Evolutionary conservation across 92 coral and sea anemone genomes (phyloP).

Genomic region (Porites cylindrica): DNA sequence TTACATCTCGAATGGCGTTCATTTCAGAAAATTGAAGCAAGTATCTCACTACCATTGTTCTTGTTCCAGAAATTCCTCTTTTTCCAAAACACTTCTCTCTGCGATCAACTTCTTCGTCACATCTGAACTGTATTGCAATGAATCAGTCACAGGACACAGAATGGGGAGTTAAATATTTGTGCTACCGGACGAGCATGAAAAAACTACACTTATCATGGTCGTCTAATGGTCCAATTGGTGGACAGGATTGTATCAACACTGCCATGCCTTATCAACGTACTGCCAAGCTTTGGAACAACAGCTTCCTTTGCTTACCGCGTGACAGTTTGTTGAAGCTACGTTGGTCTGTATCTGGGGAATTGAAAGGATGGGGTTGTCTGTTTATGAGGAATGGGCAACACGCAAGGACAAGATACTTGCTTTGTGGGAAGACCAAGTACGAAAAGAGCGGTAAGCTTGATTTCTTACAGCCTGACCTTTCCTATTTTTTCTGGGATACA

Average conservation of each 20-base stretch:
- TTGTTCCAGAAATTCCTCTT: slow-evolving; percentile 61
- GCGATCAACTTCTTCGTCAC: slow-evolving; percentile 14
- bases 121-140: slow-evolving; percentile 55
- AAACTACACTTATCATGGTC: slow-evolving; percentile 71
- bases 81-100: slow-evolving; percentile 76
- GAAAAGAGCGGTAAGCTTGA: slow-evolving; percentile 54
- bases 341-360: slow-evolving; percentile 58
- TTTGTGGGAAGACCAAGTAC: slow-evolving; percentile 57
- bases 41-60: not conserved
- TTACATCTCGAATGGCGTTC: no score
- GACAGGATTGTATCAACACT: slow-evolving; percentile 66
- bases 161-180: slow-evolving; percentile 74
- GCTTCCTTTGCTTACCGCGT: slow-evolving; percentile 73
- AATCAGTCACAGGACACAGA: slow-evolving; percentile 74
- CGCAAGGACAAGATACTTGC: slow-evolving; percentile 41
- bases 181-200: slow-evolving; percentile 73
- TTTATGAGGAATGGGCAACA: slow-evolving; percentile 47
- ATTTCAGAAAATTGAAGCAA: not conserved
- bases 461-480: not conserved
- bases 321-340: slow-evolving; percentile 60
- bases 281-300: slow-evolving; percentile 67
- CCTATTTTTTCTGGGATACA: not conserved
- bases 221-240: slow-evolving; percentile 51
- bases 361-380: slow-evolving; percentile 56
- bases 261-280: slow-evolving; percentile 40